These are phyloP conservation scores for Stenodema calcarata DNA, from an alignment of 2,888 invertebrate genomes.

Conservation along the genomic window DNA sequence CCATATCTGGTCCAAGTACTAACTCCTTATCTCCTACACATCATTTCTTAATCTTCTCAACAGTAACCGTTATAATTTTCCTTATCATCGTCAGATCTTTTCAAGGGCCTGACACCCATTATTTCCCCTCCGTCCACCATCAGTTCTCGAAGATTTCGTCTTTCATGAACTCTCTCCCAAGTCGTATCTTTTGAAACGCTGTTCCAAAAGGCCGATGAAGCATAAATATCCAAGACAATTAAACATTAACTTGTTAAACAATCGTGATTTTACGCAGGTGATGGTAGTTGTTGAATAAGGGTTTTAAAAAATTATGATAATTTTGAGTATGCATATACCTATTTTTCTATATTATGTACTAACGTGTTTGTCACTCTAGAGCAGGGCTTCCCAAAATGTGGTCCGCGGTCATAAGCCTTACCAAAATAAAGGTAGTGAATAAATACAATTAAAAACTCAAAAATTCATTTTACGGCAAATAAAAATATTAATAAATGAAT, in stretches of 20 bases:
- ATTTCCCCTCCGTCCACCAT: background rate
- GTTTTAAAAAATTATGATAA: too few species aligned
- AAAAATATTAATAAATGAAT: too few species aligned
- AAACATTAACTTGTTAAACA: too few species aligned
- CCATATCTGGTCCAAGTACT: constrained; percentile 30
- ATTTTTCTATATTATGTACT: too few species aligned
- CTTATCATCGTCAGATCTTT: background rate
- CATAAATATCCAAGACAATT: too few species aligned
- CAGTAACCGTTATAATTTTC: background rate
- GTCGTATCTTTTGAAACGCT: background rate
- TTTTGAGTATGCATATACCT: too few species aligned
- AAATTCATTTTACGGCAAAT: too few species aligned
- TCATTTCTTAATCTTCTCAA: constrained; percentile 1
- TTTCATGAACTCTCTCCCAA: background rate
- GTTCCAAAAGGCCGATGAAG: background rate
- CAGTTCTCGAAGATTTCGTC: background rate
- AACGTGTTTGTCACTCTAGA: too few species aligned
- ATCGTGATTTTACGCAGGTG: background rate
- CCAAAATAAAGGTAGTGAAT: too few species aligned
- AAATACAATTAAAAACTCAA: too few species aligned
- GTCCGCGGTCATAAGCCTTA: too few species aligned
- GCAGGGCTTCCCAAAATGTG: too few species aligned
- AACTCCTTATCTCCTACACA: constrained; percentile 25
- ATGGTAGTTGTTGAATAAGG: background rate
- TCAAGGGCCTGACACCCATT: background rate